Conservation (phyloP, 2,888 invertebrate species). For the Thyatira batis region DNA sequence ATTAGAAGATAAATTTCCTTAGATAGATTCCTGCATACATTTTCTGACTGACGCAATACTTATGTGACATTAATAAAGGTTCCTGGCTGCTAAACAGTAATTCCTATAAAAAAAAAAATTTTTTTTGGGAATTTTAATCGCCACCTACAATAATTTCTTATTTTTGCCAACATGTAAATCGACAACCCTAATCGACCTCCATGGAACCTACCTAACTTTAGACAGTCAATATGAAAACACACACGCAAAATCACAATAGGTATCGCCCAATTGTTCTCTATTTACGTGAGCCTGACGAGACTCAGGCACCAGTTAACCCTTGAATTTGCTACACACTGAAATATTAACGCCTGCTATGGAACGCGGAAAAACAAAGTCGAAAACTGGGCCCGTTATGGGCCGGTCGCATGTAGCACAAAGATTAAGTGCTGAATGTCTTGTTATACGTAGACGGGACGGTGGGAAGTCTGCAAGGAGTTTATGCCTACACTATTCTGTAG, state of each 20-base stretch:
- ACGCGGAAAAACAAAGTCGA: constrained; percentile 80
- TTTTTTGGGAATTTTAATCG: too few species aligned
- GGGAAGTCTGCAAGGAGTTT: neutral
- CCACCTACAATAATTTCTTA: too few species aligned
- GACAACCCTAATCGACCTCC: too few species aligned
- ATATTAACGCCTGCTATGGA: constrained; percentile 78
- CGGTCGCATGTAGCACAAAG: constrained; percentile 73
- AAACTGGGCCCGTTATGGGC: constrained; percentile 77
- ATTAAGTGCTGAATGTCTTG: constrained; percentile 43
- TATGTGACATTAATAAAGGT: too few species aligned
- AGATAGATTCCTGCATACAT: too few species aligned
- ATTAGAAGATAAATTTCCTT: too few species aligned
- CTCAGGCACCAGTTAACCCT: constrained; percentile 73
- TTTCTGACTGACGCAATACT: too few species aligned
- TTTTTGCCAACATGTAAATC: too few species aligned
- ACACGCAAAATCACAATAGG: constrained; percentile 40
- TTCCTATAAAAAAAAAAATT: too few species aligned
- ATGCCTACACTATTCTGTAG: neutral
- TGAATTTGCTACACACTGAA: constrained; percentile 76
- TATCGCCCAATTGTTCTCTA: constrained; percentile 55
- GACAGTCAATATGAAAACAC: constrained; percentile 3
- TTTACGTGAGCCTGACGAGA: constrained; percentile 42
- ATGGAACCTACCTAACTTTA: neutral
- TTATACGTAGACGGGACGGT: constrained; percentile 21
- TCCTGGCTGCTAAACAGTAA: too few species aligned